Conservation (phyloP, 1,140 invertebrate species). For the Drosophila subobscura region DNA sequence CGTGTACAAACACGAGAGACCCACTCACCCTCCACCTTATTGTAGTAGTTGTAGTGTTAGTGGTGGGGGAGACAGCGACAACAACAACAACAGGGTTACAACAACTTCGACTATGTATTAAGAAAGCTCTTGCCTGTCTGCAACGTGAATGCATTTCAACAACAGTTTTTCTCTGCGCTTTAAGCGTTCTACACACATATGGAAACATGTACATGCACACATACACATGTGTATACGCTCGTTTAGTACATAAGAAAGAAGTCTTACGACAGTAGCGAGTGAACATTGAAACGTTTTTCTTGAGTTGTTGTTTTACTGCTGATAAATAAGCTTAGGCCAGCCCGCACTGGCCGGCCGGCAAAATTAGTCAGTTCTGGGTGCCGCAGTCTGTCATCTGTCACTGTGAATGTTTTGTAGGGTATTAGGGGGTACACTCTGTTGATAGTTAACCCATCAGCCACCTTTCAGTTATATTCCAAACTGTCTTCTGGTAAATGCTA, state of each 20-base stretch:
- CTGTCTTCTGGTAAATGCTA: too few relatives aligned
- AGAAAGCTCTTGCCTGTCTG: slow-evolving; percentile 13
- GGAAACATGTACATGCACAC: neutral
- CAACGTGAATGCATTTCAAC: slow-evolving; percentile 31
- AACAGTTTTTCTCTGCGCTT: neutral
- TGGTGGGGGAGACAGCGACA: neutral
- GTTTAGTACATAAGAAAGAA: neutral
- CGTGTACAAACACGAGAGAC: slow-evolving; percentile 29
- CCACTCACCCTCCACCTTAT: too few relatives aligned
- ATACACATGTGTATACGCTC: neutral
- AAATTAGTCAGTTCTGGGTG: slow-evolving; percentile 5
- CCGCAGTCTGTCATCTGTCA: too few relatives aligned
- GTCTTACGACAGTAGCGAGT: slow-evolving; percentile 19
- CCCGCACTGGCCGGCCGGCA: slow-evolving; percentile 30
- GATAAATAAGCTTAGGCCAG: slow-evolving; percentile 16
- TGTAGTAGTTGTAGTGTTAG: too few relatives aligned
- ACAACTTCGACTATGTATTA: slow-evolving; percentile 14
- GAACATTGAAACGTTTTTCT: slow-evolving; percentile 20
- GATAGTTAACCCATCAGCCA: too few relatives aligned
- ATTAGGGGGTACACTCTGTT: too few relatives aligned
- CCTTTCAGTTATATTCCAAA: too few relatives aligned
- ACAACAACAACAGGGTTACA: slow-evolving; percentile 8
- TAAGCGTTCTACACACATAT: slow-evolving; percentile 14
- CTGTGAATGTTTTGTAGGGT: too few relatives aligned
- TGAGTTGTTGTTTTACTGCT: neutral